phyloP scores from a whole-genome alignment of 2,888 invertebrate genomes.

The Epicampocera succincta region DNA sequence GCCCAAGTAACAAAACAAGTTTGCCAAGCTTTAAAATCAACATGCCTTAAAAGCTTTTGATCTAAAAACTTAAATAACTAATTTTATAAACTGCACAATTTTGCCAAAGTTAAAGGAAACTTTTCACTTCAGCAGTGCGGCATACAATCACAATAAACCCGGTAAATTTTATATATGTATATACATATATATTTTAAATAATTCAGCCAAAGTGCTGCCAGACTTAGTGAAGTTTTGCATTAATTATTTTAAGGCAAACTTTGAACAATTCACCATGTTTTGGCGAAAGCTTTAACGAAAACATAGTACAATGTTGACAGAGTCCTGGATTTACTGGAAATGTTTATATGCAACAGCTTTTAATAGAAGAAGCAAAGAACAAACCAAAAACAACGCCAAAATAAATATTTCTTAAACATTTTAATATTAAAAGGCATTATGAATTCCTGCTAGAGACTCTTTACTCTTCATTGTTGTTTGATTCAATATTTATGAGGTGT shows the following conservation, averaged over 20 bases:
- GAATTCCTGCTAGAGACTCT: too few species aligned
- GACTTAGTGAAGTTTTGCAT: slow-evolving; percentile 16
- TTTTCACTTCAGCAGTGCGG: too few species aligned
- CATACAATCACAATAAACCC: neutral
- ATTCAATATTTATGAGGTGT: slow-evolving; percentile 61
- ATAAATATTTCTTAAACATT: slow-evolving; percentile 22
- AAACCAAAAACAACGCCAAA: neutral
- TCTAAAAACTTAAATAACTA: too few species aligned
- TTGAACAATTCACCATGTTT: neutral
- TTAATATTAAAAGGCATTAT: slow-evolving; percentile 31
- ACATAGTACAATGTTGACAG: neutral
- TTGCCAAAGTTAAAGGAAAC: too few species aligned
- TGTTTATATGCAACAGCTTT: neutral
- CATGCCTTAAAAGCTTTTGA: too few species aligned
- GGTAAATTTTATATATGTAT: neutral
- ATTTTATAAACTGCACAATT: too few species aligned
- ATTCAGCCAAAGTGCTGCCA: neutral
- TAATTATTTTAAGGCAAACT: slow-evolving; percentile 10
- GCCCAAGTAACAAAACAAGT: too few species aligned
- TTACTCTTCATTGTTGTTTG: slow-evolving; percentile 25
- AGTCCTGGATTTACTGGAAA: neutral
- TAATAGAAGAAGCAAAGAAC: neutral
- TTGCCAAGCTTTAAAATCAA: too few species aligned
- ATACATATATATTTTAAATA: neutral
- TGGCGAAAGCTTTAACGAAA: slow-evolving; percentile 11